Evolutionary conservation across 2,113 vertebrate species (phyloP), one percentile per base, ranked within the genome.

Genomic region (Pogonocichla stellata): DNA sequence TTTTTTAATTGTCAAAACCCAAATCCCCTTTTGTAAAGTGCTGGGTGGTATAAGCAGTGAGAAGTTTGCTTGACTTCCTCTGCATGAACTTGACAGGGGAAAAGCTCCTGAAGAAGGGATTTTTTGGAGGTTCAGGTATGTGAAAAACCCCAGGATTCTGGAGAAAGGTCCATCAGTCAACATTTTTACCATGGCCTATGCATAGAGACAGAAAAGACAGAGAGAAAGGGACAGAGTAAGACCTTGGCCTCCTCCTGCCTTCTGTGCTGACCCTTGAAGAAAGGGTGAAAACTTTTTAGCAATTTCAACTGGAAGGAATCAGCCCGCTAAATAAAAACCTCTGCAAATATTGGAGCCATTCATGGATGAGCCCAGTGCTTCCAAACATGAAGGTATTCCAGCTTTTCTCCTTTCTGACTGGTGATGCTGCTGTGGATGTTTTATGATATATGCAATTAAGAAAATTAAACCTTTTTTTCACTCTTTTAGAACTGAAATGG

Each of bases 291-390:
- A 6, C 12, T 73, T 47, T 3, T 8, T 54, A 29, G 7, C 16
- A 28, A 5, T 51, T 75, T 48, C n/a, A 15, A 2, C 2, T 1
- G 45, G 16, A 62, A 69, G 60, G 60, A 50, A 40, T 54, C 33
- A 57, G 14, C 36, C 18, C 12, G 12, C 9, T 6, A 13, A 60
- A 19, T 36, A 34, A 79, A 79, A 69, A 4, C 19, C 33, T 17
- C 24, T 62, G 8, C 5, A 2, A 36, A 61, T 24, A 19, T 38
- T 0, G 0, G 33, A 40, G 14, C 23, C 14, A 11, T 19, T 62
- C 11, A 22, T 1, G 1, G 70, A 16, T 22, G 1, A 51, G 8
- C 23, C 61, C 22, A 10, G 9, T 53, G 48, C 6, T 48, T 78
- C 88, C 26, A 43, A 57, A 47, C 9, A 3, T 6, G 9, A 1